Evolutionary conservation across 2,888 invertebrate genomes (phyloP).

Genomic region (Belgica antarctica): DNA sequence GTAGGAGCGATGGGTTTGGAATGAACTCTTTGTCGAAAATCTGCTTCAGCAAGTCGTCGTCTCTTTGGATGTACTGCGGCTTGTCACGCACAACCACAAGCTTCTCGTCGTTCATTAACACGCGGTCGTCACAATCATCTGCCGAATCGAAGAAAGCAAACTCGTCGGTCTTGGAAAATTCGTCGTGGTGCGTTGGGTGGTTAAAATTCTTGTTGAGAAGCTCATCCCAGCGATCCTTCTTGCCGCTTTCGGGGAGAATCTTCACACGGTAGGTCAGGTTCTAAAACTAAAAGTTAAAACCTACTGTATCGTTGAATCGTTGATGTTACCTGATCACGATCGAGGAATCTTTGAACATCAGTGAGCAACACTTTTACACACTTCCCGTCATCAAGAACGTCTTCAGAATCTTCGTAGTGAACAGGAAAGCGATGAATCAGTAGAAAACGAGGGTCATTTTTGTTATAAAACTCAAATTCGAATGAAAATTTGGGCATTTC

Average conservation of each 20-base stretch:
- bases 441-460: constrained; percentile 52
- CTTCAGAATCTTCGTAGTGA: constrained; percentile 53
- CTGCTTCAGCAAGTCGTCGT: constrained; percentile 32
- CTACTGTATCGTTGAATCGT: neutral
- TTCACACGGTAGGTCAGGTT: constrained; percentile 30
- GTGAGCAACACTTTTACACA: constrained; percentile 50
- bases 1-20: neutral
- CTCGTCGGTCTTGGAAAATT: neutral
- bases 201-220: neutral
- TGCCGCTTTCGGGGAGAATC: neutral
- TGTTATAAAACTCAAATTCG: constrained; percentile 52
- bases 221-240: constrained; percentile 34
- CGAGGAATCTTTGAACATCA: constrained; percentile 52
- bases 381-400: constrained; percentile 52
- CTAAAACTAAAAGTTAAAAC: neutral
- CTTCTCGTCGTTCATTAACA: neutral
- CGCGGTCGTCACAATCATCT: neutral
- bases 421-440: constrained; percentile 53
- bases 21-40: constrained; percentile 30
- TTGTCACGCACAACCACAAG: neutral
- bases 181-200: neutral
- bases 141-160: constrained; percentile 18
- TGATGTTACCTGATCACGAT: constrained; percentile 50
- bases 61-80: neutral
- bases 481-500: constrained; percentile 50